A percentile compares a stretch with the other conserved stretches of the same genome.
Conservation (phyloP, 2,797 vertebrate species). For the Crypturellus tataupa region DNA sequence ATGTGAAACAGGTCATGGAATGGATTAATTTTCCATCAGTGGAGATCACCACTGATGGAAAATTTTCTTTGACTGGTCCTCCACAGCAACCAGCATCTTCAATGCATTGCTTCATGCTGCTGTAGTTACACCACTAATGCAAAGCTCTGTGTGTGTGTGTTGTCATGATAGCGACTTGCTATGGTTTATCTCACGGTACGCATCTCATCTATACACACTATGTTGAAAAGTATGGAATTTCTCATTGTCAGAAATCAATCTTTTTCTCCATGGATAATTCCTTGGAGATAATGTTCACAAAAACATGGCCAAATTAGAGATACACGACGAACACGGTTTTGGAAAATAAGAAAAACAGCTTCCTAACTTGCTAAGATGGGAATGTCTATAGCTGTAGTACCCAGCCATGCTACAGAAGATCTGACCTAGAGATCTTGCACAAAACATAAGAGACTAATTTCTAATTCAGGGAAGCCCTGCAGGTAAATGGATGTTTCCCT, state of each 20-base stretch:
- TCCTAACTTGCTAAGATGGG: background rate
- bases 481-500: background rate
- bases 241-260: constrained; percentile 58
- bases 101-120: too few relatives aligned
- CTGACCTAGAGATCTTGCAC: background rate
- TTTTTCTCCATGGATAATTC: background rate
- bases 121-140: too few relatives aligned
- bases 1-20: too few relatives aligned
- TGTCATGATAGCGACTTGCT: too few relatives aligned
- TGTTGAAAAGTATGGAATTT: constrained; percentile 9
- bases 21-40: too few relatives aligned
- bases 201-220: background rate
- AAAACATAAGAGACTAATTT: background rate
- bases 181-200: background rate
- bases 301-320: background rate
- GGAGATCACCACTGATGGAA: too few relatives aligned
- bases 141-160: too few relatives aligned
- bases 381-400: background rate
- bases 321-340: too few relatives aligned
- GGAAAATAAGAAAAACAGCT: background rate
- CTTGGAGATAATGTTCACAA: background rate
- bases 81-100: too few relatives aligned
- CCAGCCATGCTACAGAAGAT: background rate
- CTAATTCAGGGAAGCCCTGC: background rate
- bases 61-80: too few relatives aligned